Evolutionary conservation across 2,113 vertebrate species (phyloP).

Genomic region (Acanthochromis polyacanthus): DNA sequence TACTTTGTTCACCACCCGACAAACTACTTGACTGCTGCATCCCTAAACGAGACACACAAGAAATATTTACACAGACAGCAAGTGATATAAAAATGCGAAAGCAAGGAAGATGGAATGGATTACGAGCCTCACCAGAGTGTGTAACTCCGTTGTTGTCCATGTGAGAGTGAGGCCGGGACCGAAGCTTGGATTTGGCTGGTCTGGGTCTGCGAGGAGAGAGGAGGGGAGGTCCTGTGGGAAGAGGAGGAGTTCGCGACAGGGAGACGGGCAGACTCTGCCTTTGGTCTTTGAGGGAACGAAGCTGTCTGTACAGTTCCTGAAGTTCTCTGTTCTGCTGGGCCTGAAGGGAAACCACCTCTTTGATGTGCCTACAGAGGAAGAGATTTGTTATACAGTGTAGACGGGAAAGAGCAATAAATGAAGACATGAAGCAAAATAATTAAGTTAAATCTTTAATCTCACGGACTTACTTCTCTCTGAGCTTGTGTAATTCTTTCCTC

Average conservation of each 20-base stretch:
- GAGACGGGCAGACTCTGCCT: conserved; percentile 79
- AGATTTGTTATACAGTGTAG: neutral
- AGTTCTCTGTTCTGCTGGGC: conserved; percentile 92
- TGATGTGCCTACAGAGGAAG: conserved; percentile 87
- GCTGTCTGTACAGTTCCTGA: conserved; percentile 89
- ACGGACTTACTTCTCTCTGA: conserved; percentile 90
- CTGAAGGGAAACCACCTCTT: conserved; percentile 92
- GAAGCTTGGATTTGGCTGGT: conserved; percentile 87
- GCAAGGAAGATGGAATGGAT: neutral
- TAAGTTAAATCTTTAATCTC: neutral
- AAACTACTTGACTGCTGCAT: conserved; percentile 80
- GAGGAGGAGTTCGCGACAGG: conserved; percentile 77
- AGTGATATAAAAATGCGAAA: rapidly evolving
- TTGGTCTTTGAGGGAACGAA: conserved; percentile 87
- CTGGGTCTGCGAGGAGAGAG: conserved; percentile 89
- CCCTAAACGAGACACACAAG: conserved; percentile 59
- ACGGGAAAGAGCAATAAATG: neutral
- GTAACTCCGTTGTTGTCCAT: conserved; percentile 87
- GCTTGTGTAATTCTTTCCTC: conserved; percentile 88
- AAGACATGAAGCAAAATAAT: neutral
- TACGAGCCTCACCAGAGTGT: conserved; percentile 81
- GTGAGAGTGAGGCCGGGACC: conserved; percentile 87
- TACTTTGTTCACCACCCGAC: conserved; percentile 74
- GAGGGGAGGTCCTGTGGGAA: conserved; percentile 72
- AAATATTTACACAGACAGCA: conserved; percentile 2